These are phyloP conservation scores for Nasua narica DNA, from an alignment of 2,797 vertebrate species.

Conservation along the genomic window DNA sequence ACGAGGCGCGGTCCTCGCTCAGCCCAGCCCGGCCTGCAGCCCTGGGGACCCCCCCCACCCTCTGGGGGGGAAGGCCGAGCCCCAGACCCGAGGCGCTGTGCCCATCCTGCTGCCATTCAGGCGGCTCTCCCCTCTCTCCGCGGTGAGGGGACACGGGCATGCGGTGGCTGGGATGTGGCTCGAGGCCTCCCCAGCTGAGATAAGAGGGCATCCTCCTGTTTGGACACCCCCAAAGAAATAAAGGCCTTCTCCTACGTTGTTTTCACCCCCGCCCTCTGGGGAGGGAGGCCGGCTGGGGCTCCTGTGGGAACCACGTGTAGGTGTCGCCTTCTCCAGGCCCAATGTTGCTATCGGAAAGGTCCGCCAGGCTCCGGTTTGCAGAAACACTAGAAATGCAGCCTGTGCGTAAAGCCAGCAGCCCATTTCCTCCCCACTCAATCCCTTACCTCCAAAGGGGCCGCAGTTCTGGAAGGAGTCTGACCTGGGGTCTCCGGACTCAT, in stretches of 20 bases:
- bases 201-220: rapidly evolving
- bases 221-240: neutral
- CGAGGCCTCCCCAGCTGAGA: too few species aligned
- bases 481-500: neutral
- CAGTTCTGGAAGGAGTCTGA: neutral
- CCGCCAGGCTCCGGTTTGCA: neutral
- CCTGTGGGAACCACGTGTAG: rapidly evolving
- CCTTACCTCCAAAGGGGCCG: rapidly evolving
- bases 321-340: neutral
- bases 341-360: neutral
- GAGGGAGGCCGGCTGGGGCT: neutral
- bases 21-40: neutral
- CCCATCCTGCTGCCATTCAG: rapidly evolving
- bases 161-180: too few species aligned
- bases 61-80: neutral
- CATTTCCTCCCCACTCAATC: rapidly evolving
- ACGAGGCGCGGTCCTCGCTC: neutral
- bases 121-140: too few species aligned
- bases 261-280: neutral
- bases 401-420: neutral
- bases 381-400: neutral
- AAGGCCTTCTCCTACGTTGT: neutral
- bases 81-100: neutral
- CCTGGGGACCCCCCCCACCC: rapidly evolving
- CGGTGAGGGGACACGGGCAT: rapidly evolving